Base-by-base conservation (phyloP, 2,113 vertebrate species). In the Accipiter virgatus region DNA sequence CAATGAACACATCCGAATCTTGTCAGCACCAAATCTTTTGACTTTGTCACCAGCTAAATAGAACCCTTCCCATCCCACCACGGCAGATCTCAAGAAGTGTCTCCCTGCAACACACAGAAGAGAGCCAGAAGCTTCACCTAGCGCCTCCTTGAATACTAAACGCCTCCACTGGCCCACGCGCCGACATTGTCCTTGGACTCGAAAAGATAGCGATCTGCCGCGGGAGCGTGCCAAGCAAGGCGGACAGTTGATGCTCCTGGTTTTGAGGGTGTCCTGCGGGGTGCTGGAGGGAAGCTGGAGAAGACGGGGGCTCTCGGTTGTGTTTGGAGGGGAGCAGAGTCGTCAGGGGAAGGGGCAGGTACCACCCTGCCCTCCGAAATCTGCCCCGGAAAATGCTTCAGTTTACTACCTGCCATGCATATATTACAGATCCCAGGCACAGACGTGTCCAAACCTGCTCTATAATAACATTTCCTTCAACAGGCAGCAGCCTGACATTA, bases 261-360 rank as follows among this genome's bases (percentile, higher is more conserved):
- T 8, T 9, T 17, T 10, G 7, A 36, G 27, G 12, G 16, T 36
- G 40, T 26, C 26, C 56, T 19, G 5, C 10, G 10, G 22, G 34
- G 10, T 7, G 59, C 88, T 77, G 40, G 26, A 59, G 32, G 10
- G 29, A 59, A 21, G 14, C 16, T 34, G 38, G 21, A 56, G 48
- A 40, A 34, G 16, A 7, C 0, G 1, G 29, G 10, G 2, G 7
- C n/a, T 71, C 61, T 32, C 0, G 0, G 43, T 2, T 20, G 40
- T 1, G 2, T 20, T 10, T 55, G 38, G 11, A 40, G 53, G 27
- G n/a, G 12, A 79, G 16, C 71, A 55, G 52, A 40, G 53, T 1
- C 48, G 15, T 1, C 17, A 2, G 18, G 19, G n/a, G 38, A 43
- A 50, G 0, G 2, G 9, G 42, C 43, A 62, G 65, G 58, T 62